A percentile compares a stretch with the other conserved stretches of the same genome.
These are phyloP conservation scores for Apodemia zela DNA, from an alignment of 2,888 invertebrate species.

Conservation along the genomic window DNA sequence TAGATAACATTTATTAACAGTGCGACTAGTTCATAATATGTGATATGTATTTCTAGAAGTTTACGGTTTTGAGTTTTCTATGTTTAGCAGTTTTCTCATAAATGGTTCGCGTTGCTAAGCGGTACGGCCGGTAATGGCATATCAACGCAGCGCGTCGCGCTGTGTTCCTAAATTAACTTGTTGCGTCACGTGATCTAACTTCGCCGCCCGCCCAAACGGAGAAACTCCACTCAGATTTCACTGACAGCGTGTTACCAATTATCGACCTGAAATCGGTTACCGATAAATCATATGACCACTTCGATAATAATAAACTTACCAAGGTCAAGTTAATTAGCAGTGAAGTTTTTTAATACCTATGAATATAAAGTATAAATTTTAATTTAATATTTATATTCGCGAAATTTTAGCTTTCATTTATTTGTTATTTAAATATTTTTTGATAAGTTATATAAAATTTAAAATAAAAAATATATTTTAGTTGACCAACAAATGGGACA, in stretches of 20 bases:
- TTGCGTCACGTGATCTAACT: slow-evolving; percentile 68
- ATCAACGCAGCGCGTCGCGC: slow-evolving; percentile 51
- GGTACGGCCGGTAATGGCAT: slow-evolving; percentile 14
- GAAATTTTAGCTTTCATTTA: background rate
- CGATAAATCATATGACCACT: slow-evolving; percentile 12
- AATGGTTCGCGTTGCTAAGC: slow-evolving; percentile 58
- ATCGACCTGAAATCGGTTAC: slow-evolving; percentile 18
- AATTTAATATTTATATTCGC: too few relatives aligned
- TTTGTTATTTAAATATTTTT: background rate
- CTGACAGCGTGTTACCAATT: slow-evolving; percentile 42
- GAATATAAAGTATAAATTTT: background rate
- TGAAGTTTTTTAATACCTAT: background rate
- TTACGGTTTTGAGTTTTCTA: slow-evolving; percentile 52
- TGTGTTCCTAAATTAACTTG: slow-evolving; percentile 70
- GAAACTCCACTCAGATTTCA: slow-evolving; percentile 77
- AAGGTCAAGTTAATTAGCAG: slow-evolving; percentile 23
- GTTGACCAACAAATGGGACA: slow-evolving; percentile 46
- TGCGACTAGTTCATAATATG: background rate
- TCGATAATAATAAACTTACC: slow-evolving; percentile 23
- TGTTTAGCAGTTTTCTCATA: slow-evolving; percentile 72
- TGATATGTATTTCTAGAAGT: background rate
- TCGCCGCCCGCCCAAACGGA: slow-evolving; percentile 77
- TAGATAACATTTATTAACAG: background rate
- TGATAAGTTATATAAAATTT: background rate
- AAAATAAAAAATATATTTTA: slow-evolving; percentile 25